These are phyloP conservation scores for Eptesicus fuscus DNA, from an alignment of 2,113 vertebrate genomes.

Conservation along the genomic window DNA sequence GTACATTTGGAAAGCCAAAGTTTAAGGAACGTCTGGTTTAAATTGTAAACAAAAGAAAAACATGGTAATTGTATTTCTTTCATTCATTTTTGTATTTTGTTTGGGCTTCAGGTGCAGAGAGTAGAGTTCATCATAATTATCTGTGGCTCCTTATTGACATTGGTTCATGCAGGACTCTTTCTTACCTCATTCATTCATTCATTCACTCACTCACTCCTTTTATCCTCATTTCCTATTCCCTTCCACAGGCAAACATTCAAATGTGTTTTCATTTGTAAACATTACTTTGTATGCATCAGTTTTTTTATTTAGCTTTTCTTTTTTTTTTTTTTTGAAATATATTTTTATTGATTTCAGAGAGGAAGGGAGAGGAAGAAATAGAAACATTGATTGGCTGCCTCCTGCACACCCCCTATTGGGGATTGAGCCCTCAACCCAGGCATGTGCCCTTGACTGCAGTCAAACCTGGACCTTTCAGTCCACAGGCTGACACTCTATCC, in stretches of 20 bases:
- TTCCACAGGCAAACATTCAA: not conserved
- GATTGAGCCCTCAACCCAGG: no score
- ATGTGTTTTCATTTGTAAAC: not conserved
- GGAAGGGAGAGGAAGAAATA: no score
- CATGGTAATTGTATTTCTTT: not conserved
- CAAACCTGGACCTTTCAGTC: no score
- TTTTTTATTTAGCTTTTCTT: not conserved
- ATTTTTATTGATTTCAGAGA: no score
- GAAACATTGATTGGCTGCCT: no score
- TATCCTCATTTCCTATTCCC: not conserved
- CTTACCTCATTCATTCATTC: not conserved
- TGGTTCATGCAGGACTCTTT: not conserved
- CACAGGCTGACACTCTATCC: no score
- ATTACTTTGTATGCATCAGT: not conserved
- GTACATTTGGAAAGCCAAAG: not conserved
- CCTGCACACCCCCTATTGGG: no score
- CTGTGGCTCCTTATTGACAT: not conserved
- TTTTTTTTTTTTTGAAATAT: no score
- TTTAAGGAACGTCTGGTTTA: not conserved
- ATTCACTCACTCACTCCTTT: not conserved
- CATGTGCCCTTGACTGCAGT: no score
- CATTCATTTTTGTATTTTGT: not conserved
- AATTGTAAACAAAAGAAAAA: not conserved
- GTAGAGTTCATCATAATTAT: not conserved
- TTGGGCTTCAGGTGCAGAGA: not conserved